These are phyloP conservation scores for Sebastes reedi DNA, from an alignment of 2,797 vertebrate species.

Conservation along the genomic window DNA sequence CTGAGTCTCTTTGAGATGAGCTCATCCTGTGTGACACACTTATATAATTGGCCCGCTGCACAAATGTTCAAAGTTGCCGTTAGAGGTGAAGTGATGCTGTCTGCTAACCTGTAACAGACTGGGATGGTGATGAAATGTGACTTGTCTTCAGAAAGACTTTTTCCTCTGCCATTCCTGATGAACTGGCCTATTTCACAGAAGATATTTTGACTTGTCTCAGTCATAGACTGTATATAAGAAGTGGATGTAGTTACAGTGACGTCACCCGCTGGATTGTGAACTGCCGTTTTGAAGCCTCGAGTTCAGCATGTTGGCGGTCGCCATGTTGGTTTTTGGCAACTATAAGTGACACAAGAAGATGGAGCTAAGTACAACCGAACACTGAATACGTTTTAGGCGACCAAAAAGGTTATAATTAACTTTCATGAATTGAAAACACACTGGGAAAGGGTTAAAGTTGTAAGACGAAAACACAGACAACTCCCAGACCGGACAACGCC, in stretches of 20 bases:
- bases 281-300: too few species aligned
- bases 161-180: background rate
- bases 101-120: background rate
- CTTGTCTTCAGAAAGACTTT: background rate
- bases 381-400: background rate
- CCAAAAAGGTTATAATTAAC: too few species aligned
- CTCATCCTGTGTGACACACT: background rate
- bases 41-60: background rate
- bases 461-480: too few species aligned
- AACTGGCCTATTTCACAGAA: background rate
- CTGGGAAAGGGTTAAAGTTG: too few species aligned
- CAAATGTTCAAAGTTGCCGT: background rate
- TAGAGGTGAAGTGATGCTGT: background rate
- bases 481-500: too few species aligned
- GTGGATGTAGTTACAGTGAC: too few species aligned
- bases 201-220: rapidly evolving
- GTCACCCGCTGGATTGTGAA: too few species aligned
- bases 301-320: too few species aligned
- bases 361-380: too few species aligned
- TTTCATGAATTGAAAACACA: too few species aligned
- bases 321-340: too few species aligned
- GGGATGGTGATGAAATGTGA: background rate
- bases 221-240: too few species aligned
- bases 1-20: background rate
- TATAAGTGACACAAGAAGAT: rapidly evolving